Evolutionary conservation across 2,113 vertebrate species (phyloP), one percentile per base, ranked within the genome.

Genomic region (Salvelinus fontinalis): DNA sequence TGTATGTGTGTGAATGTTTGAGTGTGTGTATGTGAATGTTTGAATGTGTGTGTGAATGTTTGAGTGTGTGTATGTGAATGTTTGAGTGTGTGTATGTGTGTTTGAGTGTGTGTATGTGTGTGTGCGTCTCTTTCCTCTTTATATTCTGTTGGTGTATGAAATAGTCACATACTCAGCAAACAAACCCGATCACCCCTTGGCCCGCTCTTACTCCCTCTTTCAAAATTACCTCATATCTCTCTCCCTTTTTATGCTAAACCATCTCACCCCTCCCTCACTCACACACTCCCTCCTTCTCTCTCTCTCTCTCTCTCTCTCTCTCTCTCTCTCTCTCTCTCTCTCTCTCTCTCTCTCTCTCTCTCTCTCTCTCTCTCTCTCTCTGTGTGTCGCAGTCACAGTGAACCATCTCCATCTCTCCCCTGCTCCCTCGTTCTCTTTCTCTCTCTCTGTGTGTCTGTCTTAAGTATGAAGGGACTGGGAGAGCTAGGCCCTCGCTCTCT

Each of bases 391-490:
- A 91, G 89, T 90, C 90, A 86, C 89, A 86, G 83, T 81, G 76
- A 90, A 87, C 88, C 86, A 89, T 90, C 89, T 88, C 89, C 83
- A 85, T 88, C 87, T 85, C 74, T 78, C 62, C 81, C 79, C 78
- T 79, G 74, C 84, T 84, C 75, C 76, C 83, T 73, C 84, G 79
- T 87, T 72, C 79, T 73, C 76, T 66, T 68, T 54, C 72, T 70
- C 70, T 34, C 83, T 79, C 86, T 87, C 91, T 87, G 87, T 90
- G 81, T 85, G 88, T 90, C 88, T 90, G 90, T 94, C 93, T 94
- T 93, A 94, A 95, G 94, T 89, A 94, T 95, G 92, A 93, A 92
- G 91, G 91, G 92, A 86, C 91, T 92, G 91, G 91, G 86, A 92
- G 92, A 91, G 92, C 88, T 90, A 84, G 91, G 93, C 92, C 92